Evolutionary conservation across 2,797 vertebrate genomes (phyloP).

Genomic region (Mormyrops boulengeri): DNA sequence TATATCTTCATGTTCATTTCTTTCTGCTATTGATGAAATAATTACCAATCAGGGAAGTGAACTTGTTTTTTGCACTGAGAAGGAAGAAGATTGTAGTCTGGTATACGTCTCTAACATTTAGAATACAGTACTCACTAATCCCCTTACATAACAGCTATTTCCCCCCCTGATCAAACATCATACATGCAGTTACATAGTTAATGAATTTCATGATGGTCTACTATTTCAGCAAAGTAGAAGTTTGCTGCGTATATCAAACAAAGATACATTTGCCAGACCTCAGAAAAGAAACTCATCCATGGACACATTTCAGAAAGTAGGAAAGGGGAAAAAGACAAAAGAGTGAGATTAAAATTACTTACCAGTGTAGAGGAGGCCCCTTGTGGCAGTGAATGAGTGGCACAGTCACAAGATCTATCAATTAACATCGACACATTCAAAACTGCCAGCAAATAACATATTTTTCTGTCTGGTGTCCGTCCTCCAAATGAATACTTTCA

Average conservation of each 20-base stretch:
- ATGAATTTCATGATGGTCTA: not conserved
- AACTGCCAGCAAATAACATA: not conserved
- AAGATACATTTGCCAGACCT: not conserved
- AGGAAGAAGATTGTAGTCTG: not conserved
- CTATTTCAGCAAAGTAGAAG: not conserved
- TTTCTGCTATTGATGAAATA: not conserved
- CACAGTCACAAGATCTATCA: constrained; percentile 6
- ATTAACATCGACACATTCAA: constrained; percentile 6
- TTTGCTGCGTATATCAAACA: not conserved
- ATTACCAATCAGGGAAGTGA: not conserved
- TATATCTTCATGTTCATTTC: not conserved
- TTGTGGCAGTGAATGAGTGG: not conserved
- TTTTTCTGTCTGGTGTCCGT: not conserved
- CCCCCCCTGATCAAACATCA: not conserved
- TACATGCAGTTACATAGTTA: not conserved
- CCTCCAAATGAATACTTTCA: not conserved
- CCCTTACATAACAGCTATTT: not conserved
- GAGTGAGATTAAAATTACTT: constrained; percentile 14
- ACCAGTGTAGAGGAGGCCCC: constrained; percentile 5
- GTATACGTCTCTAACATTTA: not conserved
- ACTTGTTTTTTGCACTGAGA: not conserved
- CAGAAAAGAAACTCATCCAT: not conserved
- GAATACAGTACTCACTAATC: not conserved
- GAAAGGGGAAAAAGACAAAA: not conserved
- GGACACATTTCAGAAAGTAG: not conserved